A percentile compares a stretch with the other conserved stretches of the same genome.
These are phyloP conservation scores for Ammospiza nelsoni DNA, from an alignment of 2,113 vertebrate species.

Conservation along the genomic window DNA sequence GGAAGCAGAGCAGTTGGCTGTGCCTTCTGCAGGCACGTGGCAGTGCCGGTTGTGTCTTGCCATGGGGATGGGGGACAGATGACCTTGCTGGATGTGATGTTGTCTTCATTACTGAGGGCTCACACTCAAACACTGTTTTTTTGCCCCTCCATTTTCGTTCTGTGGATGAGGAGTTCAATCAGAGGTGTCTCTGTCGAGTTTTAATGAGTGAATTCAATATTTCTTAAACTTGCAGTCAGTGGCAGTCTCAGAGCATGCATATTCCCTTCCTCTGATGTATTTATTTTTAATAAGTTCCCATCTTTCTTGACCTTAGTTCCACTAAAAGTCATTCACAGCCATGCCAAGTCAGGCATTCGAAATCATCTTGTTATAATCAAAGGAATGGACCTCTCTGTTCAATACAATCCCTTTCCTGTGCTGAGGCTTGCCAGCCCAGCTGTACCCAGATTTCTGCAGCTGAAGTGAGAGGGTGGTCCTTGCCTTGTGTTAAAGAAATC, in stretches of 20 bases:
- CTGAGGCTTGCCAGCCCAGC: not conserved
- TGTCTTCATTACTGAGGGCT: not conserved
- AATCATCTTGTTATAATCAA: not conserved
- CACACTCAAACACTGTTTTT: not conserved
- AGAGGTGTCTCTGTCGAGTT: not conserved
- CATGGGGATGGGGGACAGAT: not conserved
- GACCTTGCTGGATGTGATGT: not conserved
- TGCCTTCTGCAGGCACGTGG: not conserved
- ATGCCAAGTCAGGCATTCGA: not conserved
- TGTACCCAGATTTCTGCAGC: not conserved
- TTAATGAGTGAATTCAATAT: not conserved
- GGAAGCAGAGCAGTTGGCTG: not conserved
- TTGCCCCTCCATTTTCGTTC: not conserved
- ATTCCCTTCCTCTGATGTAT: not conserved
- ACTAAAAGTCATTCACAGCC: not conserved
- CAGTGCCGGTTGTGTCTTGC: not conserved
- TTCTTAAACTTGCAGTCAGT: not conserved
- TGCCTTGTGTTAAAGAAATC: not conserved
- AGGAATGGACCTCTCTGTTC: not conserved
- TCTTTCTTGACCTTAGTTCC: not conserved
- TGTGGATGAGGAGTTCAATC: not conserved
- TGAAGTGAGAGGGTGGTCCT: not conserved
- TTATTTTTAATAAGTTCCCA: not conserved
- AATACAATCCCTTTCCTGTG: not conserved
- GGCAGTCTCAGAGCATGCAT: fast-evolving